Percentiles rank a stretch among this genome's conserved stretches.
These are phyloP conservation scores for Riparia riparia DNA, from an alignment of 2,113 vertebrate genomes.

Conservation along the genomic window DNA sequence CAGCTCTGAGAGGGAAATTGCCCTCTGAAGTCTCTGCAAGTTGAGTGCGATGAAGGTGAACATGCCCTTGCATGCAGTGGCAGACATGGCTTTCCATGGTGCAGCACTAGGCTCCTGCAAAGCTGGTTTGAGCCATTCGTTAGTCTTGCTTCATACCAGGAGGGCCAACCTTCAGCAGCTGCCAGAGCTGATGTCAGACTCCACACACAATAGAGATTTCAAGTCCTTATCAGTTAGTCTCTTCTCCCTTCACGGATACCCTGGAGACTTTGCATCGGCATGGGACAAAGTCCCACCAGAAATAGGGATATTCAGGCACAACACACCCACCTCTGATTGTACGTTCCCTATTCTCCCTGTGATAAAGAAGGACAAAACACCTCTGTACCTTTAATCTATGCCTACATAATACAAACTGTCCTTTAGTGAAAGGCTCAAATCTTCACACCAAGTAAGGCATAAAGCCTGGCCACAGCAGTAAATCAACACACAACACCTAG, in stretches of 20 bases:
- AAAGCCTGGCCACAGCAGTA: not conserved
- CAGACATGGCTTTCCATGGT: not conserved
- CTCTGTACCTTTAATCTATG: not conserved
- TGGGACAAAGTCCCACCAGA: not conserved
- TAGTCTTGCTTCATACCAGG: slow-evolving; percentile 16
- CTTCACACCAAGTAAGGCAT: not conserved
- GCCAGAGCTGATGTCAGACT: not conserved
- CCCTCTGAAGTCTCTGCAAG: not conserved
- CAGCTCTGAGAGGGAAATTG: not conserved
- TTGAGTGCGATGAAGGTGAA: not conserved
- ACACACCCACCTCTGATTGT: not conserved
- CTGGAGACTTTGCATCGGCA: not conserved
- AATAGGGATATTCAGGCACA: not conserved
- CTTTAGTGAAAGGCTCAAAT: not conserved
- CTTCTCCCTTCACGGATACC: not conserved
- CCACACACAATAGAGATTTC: not conserved
- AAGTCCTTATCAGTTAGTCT: not conserved
- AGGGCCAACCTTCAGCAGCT: not conserved
- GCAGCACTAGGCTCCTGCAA: not conserved
- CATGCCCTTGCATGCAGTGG: not conserved
- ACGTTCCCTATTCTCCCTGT: not conserved
- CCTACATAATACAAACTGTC: not conserved
- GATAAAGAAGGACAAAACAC: not conserved
- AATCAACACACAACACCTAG: not conserved
- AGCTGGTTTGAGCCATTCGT: not conserved